Percentiles rank a stretch among this genome's conserved stretches.
Evolutionary conservation across 1,140 invertebrate species (phyloP).

Genomic region (Zeugodacus cucurbitae): DNA sequence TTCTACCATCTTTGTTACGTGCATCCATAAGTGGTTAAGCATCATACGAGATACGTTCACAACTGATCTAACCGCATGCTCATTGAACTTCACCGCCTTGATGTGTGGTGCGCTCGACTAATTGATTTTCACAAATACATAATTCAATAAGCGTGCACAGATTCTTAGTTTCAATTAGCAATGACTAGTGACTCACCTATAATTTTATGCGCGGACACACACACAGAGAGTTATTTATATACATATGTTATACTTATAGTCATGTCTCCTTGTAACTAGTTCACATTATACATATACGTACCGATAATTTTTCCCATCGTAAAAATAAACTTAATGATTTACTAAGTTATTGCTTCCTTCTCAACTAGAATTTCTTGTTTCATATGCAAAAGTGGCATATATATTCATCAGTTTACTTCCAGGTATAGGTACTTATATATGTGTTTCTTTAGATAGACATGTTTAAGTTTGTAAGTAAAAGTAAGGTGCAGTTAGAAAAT

Average conservation of each 20-base stretch:
- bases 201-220: neutral
- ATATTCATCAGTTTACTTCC: neutral
- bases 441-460: too few relatives aligned
- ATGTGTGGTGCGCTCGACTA: neutral
- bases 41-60: neutral
- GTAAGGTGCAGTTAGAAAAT: too few relatives aligned
- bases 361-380: slow-evolving; percentile 13
- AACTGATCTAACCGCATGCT: neutral
- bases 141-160: neutral
- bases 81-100: neutral
- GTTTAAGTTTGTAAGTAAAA: neutral
- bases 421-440: neutral
- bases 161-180: neutral
- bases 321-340: neutral
- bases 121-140: neutral
- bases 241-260: neutral
- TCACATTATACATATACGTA: neutral
- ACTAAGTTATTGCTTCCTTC: slow-evolving; percentile 16
- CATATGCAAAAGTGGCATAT: neutral
- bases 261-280: neutral
- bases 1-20: neutral
- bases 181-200: neutral
- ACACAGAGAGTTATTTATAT: neutral
- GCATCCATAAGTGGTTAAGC: neutral
- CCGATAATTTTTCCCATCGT: neutral